Percentiles rank a stretch among this genome's conserved stretches.
phyloP scores from a whole-genome alignment of 2,888 invertebrate genomes.

The Pomacea canaliculata region DNA sequence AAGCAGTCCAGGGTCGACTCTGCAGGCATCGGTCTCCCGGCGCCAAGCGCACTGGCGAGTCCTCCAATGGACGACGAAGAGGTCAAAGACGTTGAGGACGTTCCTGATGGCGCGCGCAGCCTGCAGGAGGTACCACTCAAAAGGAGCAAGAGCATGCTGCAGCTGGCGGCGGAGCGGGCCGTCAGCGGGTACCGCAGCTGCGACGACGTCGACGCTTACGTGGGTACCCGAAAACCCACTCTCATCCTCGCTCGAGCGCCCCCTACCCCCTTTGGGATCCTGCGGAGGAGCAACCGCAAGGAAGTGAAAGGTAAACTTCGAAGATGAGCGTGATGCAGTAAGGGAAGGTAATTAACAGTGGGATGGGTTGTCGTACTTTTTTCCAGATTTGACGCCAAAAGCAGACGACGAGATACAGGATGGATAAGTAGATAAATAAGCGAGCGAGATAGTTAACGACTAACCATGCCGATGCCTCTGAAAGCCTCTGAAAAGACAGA shows the following conservation, averaged over 20 bases:
- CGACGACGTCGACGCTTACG: constrained; percentile 21
- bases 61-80: not conserved
- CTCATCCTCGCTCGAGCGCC: constrained; percentile 21
- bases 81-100: not conserved
- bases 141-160: not conserved
- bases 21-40: not conserved
- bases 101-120: not conserved
- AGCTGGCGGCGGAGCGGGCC: constrained; percentile 10
- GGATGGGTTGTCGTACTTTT: too few relatives aligned
- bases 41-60: not conserved
- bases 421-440: too few relatives aligned
- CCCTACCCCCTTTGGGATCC: constrained; percentile 17
- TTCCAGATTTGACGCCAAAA: too few relatives aligned
- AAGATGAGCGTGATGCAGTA: not conserved
- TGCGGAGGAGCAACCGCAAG: constrained; percentile 15
- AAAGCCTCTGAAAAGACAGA: too few relatives aligned
- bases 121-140: too few relatives aligned
- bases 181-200: constrained; percentile 21
- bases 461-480: too few relatives aligned
- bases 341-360: not conserved
- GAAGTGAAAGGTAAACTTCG: not conserved
- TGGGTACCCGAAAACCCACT: constrained; percentile 10
- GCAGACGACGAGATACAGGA: too few relatives aligned
- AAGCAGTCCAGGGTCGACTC: too few relatives aligned
- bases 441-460: too few relatives aligned